phyloP scores from a whole-genome alignment of 2,888 invertebrate species.

The Barypeithes pellucidus region DNA sequence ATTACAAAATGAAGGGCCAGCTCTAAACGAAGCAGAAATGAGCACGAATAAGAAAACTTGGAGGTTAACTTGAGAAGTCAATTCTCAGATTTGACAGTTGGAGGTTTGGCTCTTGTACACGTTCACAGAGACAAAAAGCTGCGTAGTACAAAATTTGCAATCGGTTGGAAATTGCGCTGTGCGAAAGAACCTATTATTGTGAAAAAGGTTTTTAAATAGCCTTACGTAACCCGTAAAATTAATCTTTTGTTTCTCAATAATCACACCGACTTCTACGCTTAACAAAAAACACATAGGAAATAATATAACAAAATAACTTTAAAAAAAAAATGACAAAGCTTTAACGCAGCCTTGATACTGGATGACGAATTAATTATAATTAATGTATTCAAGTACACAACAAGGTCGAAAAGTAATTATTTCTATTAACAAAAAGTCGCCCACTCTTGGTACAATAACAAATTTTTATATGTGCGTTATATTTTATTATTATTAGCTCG shows the following conservation, averaged over 20 bases:
- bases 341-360: slow-evolving; percentile 4
- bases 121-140: no score
- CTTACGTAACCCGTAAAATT: slow-evolving; percentile 4
- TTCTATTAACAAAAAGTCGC: slow-evolving; percentile 12
- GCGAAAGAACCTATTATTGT: background rate
- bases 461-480: background rate
- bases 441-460: slow-evolving; percentile 7
- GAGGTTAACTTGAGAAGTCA: no score
- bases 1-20: no score
- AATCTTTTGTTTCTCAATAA: background rate
- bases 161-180: no score
- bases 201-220: background rate
- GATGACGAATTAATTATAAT: slow-evolving; percentile 19
- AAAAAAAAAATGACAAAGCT: background rate
- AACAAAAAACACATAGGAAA: background rate
- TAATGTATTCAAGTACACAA: slow-evolving; percentile 9
- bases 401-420: slow-evolving; percentile 14
- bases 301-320: background rate
- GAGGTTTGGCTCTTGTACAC: no score
- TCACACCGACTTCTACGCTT: background rate
- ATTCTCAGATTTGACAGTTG: no score
- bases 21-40: no score
- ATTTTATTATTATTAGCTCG: slow-evolving; percentile 1
- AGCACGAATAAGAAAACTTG: no score
- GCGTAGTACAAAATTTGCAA: no score